phyloP scores from a whole-genome alignment of 1,140 invertebrate genomes.

The Mycetomoellerius zeteki region DNA sequence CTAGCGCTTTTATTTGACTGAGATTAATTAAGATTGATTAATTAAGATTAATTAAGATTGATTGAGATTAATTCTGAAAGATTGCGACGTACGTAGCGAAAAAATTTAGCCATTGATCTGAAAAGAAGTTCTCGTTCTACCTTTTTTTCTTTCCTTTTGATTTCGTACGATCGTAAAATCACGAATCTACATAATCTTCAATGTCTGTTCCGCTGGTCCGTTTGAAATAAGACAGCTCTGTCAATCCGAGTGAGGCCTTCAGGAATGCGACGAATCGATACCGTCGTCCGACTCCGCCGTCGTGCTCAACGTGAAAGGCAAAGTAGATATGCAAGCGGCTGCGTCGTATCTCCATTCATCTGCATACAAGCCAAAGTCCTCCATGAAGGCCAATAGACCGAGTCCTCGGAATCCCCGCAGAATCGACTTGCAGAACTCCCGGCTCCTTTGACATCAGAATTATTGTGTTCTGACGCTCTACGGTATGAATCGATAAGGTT shows the following conservation, averaged over 20 bases:
- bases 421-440: constrained; percentile 22
- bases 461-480: constrained; percentile 40
- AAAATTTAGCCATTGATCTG: not conserved
- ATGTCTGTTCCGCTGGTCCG: not conserved
- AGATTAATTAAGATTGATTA: not conserved
- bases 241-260: constrained; percentile 49
- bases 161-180: not conserved
- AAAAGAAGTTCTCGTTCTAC: not conserved
- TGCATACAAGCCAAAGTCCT: constrained; percentile 56
- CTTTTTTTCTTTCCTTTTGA: not conserved
- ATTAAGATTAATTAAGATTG: not conserved
- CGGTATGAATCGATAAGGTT: not conserved
- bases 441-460: constrained; percentile 45
- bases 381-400: constrained; percentile 43
- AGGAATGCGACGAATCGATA: constrained; percentile 45
- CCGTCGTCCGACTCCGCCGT: not conserved
- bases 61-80: not conserved
- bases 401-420: constrained; percentile 29
- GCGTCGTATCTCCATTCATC: constrained; percentile 64
- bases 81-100: not conserved
- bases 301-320: constrained; percentile 37
- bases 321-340: constrained; percentile 58
- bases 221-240: constrained; percentile 42
- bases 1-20: not conserved
- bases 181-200: constrained; percentile 4